Evolutionary conservation across 2,888 invertebrate species (phyloP).

Genomic region (Scrobipalpa atriplicella): DNA sequence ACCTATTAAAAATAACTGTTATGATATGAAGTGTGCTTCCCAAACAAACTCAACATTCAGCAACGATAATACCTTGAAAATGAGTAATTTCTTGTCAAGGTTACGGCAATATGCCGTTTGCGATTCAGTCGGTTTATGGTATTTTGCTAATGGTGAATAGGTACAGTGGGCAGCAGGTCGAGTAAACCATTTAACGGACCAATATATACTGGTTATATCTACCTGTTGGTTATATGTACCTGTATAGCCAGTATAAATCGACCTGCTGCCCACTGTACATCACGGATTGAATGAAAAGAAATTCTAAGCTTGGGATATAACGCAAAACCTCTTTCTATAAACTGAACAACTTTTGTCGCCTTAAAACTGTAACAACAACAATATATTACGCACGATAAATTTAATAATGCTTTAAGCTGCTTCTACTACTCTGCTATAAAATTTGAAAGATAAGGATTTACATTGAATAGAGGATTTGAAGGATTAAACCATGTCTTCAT

Average conservation of each 20-base stretch:
- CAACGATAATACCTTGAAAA: conserved; percentile 10
- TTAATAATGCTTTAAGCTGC: too few relatives aligned
- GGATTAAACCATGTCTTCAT: neutral
- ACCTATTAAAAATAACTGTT: neutral
- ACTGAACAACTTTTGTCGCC: too few relatives aligned
- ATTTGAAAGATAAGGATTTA: neutral
- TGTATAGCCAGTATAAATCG: too few relatives aligned
- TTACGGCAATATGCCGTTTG: conserved; percentile 25
- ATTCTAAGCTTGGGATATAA: neutral
- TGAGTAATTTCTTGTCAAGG: conserved; percentile 38
- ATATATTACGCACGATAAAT: too few relatives aligned
- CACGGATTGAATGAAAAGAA: too few relatives aligned
- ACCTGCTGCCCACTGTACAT: too few relatives aligned
- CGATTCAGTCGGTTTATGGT: neutral
- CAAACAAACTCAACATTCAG: neutral
- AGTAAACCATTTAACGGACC: too few relatives aligned
- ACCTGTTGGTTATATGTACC: too few relatives aligned
- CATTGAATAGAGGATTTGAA: neutral
- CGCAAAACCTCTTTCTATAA: neutral
- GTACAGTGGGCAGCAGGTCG: neutral
- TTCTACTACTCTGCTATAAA: neutral
- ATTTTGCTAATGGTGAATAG: neutral
- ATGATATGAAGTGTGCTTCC: neutral
- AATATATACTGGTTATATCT: too few relatives aligned
- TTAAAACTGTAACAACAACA: too few relatives aligned